A percentile compares a stretch with the other conserved stretches of the same genome.
These are phyloP conservation scores for Micromussa lordhowensis DNA, from an alignment of 92 coral and sea anemone species.

Conservation along the genomic window DNA sequence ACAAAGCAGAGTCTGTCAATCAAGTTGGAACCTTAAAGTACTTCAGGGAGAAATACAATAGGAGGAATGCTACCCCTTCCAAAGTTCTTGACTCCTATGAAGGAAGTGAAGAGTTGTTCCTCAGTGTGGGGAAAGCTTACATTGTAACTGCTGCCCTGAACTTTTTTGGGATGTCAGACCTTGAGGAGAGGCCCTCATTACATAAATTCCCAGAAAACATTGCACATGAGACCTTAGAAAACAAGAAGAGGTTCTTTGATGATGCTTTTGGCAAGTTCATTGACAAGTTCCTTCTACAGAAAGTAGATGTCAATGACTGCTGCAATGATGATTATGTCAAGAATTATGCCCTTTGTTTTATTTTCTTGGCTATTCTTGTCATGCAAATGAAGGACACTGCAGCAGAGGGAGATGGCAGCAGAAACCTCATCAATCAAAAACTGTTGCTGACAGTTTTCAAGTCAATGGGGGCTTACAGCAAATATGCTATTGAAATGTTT, in stretches of 20 bases:
- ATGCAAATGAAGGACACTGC: constrained; percentile 56
- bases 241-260: constrained; percentile 63
- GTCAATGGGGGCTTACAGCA: constrained; percentile 57
- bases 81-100: constrained; percentile 80
- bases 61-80: constrained; percentile 76
- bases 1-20: constrained; percentile 79
- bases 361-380: constrained; percentile 71
- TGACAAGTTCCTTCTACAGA: too few relatives aligned
- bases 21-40: constrained; percentile 79
- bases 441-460: too few relatives aligned
- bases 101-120: constrained; percentile 82
- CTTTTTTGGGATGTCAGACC: constrained; percentile 72
- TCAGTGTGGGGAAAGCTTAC: constrained; percentile 81
- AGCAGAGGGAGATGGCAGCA: constrained; percentile 59
- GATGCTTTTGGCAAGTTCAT: not conserved
- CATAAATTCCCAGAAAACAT: constrained; percentile 65
- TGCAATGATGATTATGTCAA: constrained; percentile 57
- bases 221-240: constrained; percentile 10
- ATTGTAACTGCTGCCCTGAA: constrained; percentile 71
- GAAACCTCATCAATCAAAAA: too few relatives aligned
- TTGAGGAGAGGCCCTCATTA: constrained; percentile 60
- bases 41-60: constrained; percentile 78
- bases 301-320: too few relatives aligned
- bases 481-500: too few relatives aligned
- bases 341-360: constrained; percentile 70